Conservation (phyloP, 2,113 vertebrate genomes). For the Cheilinus undulatus region DNA sequence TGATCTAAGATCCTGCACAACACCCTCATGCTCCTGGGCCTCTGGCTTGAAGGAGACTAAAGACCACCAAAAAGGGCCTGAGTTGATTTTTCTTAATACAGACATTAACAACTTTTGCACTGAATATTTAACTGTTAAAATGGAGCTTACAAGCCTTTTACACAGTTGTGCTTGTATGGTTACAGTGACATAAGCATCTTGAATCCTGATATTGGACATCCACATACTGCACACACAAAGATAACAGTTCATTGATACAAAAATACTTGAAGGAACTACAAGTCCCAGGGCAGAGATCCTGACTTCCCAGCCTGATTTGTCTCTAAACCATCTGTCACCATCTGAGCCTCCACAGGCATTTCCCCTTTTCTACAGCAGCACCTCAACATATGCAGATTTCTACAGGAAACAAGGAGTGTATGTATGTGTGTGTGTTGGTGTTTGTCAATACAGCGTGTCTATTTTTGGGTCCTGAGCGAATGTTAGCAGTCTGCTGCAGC, state of each 20-base stretch:
- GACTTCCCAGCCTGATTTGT: constrained; percentile 77
- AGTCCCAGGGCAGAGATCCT: constrained; percentile 70
- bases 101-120: too few relatives aligned
- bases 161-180: too few relatives aligned
- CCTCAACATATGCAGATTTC: constrained; percentile 35
- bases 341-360: constrained; percentile 80
- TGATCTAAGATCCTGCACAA: too few relatives aligned
- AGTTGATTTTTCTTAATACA: too few relatives aligned
- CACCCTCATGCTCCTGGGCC: too few relatives aligned
- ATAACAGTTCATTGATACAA: neutral
- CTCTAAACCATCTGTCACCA: constrained; percentile 83
- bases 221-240: neutral
- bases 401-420: neutral
- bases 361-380: constrained; percentile 57
- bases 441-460: constrained; percentile 18
- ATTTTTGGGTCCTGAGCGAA: constrained; percentile 56
- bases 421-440: constrained; percentile 25
- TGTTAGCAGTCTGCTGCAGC: constrained; percentile 25
- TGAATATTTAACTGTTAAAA: too few relatives aligned
- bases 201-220: too few relatives aligned
- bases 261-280: constrained; percentile 30
- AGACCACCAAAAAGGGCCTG: too few relatives aligned
- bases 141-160: too few relatives aligned
- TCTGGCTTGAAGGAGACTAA: too few relatives aligned
- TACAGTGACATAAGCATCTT: too few relatives aligned